phyloP scores from a whole-genome alignment of 2,888 invertebrate species.

The Tiliacea aurago region DNA sequence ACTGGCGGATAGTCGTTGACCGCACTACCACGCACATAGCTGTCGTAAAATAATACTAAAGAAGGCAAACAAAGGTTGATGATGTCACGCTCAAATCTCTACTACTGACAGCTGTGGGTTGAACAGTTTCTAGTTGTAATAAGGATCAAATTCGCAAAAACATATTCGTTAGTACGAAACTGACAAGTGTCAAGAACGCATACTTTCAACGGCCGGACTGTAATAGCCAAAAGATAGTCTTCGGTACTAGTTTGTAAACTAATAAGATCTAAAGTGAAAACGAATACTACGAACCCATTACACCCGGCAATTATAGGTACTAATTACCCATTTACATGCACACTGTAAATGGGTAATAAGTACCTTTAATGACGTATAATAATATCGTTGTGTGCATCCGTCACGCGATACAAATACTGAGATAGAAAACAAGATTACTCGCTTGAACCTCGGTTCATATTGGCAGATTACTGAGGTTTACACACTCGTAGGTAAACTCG shows the following conservation, averaged over 20 bases:
- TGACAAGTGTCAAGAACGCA: too few relatives aligned
- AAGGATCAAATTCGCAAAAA: too few relatives aligned
- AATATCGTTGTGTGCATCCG: slow-evolving; percentile 63
- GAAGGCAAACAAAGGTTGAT: background rate
- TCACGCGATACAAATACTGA: slow-evolving; percentile 62
- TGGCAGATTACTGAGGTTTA: slow-evolving; percentile 32
- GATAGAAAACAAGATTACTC: slow-evolving; percentile 63
- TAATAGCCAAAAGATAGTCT: slow-evolving; percentile 10
- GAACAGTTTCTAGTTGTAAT: too few relatives aligned
- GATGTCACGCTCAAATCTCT: too few relatives aligned
- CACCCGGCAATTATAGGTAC: slow-evolving; percentile 46
- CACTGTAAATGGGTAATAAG: slow-evolving; percentile 71
- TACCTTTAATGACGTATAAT: slow-evolving; percentile 59
- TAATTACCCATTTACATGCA: slow-evolving; percentile 65
- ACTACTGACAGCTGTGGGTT: too few relatives aligned
- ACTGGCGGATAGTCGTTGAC: background rate
- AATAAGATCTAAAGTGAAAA: slow-evolving; percentile 67
- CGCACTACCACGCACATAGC: background rate
- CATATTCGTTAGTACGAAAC: too few relatives aligned
- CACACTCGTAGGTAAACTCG: background rate
- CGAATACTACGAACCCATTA: slow-evolving; percentile 66
- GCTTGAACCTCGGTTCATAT: slow-evolving; percentile 34
- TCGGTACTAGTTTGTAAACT: slow-evolving; percentile 12
- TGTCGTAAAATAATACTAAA: slow-evolving; percentile 7
- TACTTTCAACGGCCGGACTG: too few relatives aligned